phyloP scores from a whole-genome alignment of 2,888 invertebrate species.

The Colostygia pectinataria region DNA sequence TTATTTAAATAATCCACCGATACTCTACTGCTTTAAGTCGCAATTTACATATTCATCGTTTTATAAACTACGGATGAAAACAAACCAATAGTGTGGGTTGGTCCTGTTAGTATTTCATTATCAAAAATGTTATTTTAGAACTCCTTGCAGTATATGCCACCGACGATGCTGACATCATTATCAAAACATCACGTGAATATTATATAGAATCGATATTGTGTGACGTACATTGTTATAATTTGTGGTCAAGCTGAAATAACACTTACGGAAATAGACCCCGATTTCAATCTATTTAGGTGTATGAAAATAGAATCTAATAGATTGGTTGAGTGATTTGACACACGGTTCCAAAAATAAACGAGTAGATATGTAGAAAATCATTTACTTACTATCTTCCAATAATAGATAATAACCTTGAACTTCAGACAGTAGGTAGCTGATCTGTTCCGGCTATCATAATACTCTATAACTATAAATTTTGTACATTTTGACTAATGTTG shows the following conservation, averaged over 20 bases:
- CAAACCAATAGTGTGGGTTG: neutral
- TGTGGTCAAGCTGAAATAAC: constrained; percentile 11
- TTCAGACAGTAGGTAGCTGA: no score
- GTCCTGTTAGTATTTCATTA: neutral
- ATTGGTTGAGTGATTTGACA: constrained; percentile 3
- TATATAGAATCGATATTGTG: constrained; percentile 53
- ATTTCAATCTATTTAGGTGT: neutral
- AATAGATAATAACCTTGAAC: no score
- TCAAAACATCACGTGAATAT: constrained; percentile 48
- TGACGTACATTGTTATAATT: constrained; percentile 19
- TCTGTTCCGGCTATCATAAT: no score
- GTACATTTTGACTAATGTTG: no score
- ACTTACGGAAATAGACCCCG: constrained; percentile 1
- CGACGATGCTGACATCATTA: constrained; percentile 33
- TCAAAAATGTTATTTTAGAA: constrained; percentile 11
- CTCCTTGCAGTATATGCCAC: constrained; percentile 18
- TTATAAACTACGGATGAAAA: neutral
- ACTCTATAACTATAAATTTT: no score
- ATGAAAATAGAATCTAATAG: neutral
- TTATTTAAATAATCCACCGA: no score
- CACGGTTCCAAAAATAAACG: no score
- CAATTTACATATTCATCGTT: no score
- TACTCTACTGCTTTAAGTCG: no score
- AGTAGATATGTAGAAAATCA: no score
- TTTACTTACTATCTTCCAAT: no score